These are phyloP conservation scores for Scrobipalpa atriplicella DNA, from an alignment of 2,888 invertebrate genomes.

Conservation along the genomic window DNA sequence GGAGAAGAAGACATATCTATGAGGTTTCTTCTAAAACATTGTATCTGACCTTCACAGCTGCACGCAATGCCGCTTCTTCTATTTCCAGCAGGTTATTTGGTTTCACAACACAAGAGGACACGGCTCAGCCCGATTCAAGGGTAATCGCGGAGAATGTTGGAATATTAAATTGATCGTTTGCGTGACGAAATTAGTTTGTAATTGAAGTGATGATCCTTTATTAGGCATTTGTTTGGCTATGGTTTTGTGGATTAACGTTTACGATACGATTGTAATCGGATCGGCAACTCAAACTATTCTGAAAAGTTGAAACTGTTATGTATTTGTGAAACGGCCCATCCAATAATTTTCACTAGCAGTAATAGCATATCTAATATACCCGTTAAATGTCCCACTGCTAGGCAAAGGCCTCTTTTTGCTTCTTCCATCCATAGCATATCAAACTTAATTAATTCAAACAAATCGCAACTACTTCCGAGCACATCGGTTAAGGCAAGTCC, in stretches of 20 bases:
- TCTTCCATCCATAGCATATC: too few species aligned
- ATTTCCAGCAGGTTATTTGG: background rate
- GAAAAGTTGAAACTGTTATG: too few species aligned
- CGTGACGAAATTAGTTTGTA: background rate
- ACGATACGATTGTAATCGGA: background rate
- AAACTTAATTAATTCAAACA: too few species aligned
- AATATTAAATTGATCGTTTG: background rate
- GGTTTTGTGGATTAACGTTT: background rate
- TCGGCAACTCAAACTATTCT: too few species aligned
- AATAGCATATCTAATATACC: too few species aligned
- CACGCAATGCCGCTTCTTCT: slow-evolving; percentile 3
- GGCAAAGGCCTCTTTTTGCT: too few species aligned
- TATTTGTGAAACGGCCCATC: too few species aligned
- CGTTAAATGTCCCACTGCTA: too few species aligned
- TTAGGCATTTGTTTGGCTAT: background rate
- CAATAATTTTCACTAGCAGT: too few species aligned
- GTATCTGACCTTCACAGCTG: background rate
- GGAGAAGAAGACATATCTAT: too few species aligned
- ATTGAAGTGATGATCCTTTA: background rate
- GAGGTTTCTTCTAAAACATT: background rate
- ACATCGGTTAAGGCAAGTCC: too few species aligned
- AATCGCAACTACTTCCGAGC: too few species aligned
- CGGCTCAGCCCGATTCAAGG: background rate
- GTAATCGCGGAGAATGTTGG: background rate
- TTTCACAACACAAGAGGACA: slow-evolving; percentile 11